A percentile compares a stretch with the other conserved stretches of the same genome.
Conservation (phyloP, 2,888 invertebrate genomes). For the Lasioglossum calceatum region DNA sequence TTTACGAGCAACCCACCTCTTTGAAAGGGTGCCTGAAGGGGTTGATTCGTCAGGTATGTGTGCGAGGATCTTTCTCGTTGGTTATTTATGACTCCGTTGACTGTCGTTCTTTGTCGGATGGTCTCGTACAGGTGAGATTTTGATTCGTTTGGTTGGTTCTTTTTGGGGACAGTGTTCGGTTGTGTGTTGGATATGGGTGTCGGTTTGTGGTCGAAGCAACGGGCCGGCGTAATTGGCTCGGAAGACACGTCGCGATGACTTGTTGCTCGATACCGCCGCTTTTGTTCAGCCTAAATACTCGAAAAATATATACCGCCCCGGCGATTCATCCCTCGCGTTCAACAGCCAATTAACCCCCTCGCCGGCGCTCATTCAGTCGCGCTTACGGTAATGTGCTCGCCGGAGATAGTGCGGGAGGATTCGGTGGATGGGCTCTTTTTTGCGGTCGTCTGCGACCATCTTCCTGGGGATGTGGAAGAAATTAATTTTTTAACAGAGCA, state of each 20-base stretch:
- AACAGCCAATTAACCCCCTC: constrained; percentile 26
- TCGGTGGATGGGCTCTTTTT: background rate
- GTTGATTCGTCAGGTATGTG: constrained; percentile 1
- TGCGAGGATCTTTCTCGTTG: background rate
- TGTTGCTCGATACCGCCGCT: constrained; percentile 47
- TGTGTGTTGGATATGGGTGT: background rate
- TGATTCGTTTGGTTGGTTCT: background rate
- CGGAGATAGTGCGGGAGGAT: background rate
- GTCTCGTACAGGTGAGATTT: background rate
- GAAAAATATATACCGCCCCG: constrained; percentile 12
- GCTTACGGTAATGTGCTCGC: background rate
- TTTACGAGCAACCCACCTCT: background rate
- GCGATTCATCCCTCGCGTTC: background rate
- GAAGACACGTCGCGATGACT: constrained; percentile 43
- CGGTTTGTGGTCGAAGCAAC: background rate
- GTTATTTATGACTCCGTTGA: background rate
- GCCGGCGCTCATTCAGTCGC: background rate
- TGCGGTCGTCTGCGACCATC: background rate
- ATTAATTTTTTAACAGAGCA: background rate
- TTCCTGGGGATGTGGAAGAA: background rate
- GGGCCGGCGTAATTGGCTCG: constrained; percentile 22
- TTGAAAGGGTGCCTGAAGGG: background rate
- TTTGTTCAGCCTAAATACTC: constrained; percentile 41
- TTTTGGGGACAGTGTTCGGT: too few relatives aligned
- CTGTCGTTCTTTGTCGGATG: background rate